These are phyloP conservation scores for Parazoanthus swiftii DNA, from an alignment of 92 coral and sea anemone genomes.

Conservation along the genomic window DNA sequence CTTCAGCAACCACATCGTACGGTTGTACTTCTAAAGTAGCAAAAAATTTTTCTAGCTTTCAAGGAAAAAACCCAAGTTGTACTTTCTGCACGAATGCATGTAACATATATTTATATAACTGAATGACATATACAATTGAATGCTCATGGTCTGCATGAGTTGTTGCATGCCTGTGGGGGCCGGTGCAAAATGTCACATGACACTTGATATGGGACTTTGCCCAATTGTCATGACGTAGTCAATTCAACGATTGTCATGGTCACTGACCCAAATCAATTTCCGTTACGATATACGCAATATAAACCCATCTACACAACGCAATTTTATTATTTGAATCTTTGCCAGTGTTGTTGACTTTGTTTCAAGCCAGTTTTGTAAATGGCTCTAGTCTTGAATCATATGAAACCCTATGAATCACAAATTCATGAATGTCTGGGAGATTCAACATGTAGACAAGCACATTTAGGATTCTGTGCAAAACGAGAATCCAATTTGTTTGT, in stretches of 20 bases:
- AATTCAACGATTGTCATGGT: neutral
- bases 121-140: no score
- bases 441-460: slow-evolving; percentile 14
- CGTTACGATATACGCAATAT: neutral
- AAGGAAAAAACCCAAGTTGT: no score
- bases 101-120: no score
- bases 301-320: neutral
- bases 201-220: neutral
- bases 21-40: neutral
- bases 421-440: neutral
- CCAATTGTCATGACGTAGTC: neutral
- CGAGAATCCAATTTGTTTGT: slow-evolving; percentile 20
- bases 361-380: neutral
- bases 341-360: neutral
- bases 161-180: neutral
- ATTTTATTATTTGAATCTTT: neutral
- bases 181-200: neutral
- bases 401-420: neutral
- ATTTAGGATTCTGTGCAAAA: slow-evolving; percentile 36
- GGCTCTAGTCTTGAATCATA: neutral
- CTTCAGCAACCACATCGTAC: neutral
- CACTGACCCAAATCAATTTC: neutral
- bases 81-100: no score
- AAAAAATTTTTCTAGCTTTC: neutral
- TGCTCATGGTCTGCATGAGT: neutral